Evolutionary conservation across 1,140 invertebrate genomes (phyloP).

Genomic region (Fragariocoptes setiger): DNA sequence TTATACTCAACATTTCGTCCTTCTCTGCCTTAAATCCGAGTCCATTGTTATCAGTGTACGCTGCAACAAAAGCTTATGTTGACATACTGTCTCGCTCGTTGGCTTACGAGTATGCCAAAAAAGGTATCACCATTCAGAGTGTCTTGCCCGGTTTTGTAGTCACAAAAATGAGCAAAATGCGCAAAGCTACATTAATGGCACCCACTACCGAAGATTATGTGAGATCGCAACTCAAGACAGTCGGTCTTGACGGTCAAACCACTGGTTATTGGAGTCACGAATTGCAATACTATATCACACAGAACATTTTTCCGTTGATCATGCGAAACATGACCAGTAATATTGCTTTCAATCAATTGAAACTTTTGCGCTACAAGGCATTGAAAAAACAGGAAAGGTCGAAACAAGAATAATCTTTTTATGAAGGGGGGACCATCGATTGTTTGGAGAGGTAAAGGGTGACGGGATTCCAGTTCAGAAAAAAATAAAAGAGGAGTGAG

Average conservation of each 20-base stretch:
- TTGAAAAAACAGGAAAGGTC: slow-evolving; percentile 9
- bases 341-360: slow-evolving; percentile 7
- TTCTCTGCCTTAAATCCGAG: slow-evolving; percentile 39
- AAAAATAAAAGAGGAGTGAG: no score
- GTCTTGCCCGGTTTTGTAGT: slow-evolving; percentile 58
- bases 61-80: slow-evolving; percentile 59
- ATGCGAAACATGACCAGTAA: slow-evolving; percentile 3
- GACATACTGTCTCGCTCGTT: slow-evolving; percentile 49
- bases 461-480: no score
- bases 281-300: slow-evolving; percentile 7
- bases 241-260: slow-evolving; percentile 35
- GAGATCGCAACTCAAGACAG: slow-evolving; percentile 32
- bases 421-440: no score
- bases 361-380: slow-evolving; percentile 2
- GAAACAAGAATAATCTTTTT: no score
- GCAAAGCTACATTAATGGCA: slow-evolving; percentile 37
- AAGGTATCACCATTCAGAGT: slow-evolving; percentile 41
- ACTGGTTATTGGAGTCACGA: slow-evolving; percentile 31
- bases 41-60: slow-evolving; percentile 54
- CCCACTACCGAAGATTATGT: slow-evolving; percentile 46
- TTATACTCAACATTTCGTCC: slow-evolving; percentile 74
- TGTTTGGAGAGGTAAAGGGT: no score
- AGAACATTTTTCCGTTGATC: slow-evolving; percentile 2
- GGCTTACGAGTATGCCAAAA: slow-evolving; percentile 35
- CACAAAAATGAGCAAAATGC: slow-evolving; percentile 67